Base-by-base conservation (phyloP, 37 sponge, comb jelly and placozoan species). In the Haliclona indistincta region DNA sequence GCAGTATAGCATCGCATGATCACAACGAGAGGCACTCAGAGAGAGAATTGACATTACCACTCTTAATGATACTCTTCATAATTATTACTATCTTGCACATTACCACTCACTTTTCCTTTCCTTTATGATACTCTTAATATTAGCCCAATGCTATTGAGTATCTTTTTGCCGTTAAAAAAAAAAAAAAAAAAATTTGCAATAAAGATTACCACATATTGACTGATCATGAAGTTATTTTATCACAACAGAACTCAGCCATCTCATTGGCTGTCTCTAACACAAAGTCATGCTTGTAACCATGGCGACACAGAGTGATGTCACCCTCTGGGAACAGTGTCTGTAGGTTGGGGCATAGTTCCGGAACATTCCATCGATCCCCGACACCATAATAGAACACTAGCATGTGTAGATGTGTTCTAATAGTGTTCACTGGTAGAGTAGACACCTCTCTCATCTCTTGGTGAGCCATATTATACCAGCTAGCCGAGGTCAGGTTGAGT, bases 321-420 rank as follows among this genome's bases (percentile, higher is more conserved):
- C 71, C 60, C 33, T 49, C 77, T 47, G 92, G 87, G 54, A 71
- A 91, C 43, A 69, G 68, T 3, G 54, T 70, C 52, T 32, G 58
- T 75, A 86, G 77, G 32, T 82, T 71, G 0, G 25, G 29, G 34
- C 77, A 75, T 19, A 52, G 53, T 7, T 39, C 72, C 44, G 54
- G 58, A 11, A 66, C 23, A 2, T 43, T 80, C 92, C 92, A 91
- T 20, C 55, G 67, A 70, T 91, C 92, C 26, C 52, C 45, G 23
- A 63, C 71, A 23, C 87, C 87, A 71, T 91, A 91, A 40, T 91
- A 91, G 60, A 91, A 76, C 1, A 69, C 65, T 4, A 91, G 42
- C 60, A 83, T 91, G 34, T 70, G 58, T 1, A 76, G 76, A 35
- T 82, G 26, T 2, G 8, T 64, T 40, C 52, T 53, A 20, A 86